Evolutionary conservation across 2,888 invertebrate genomes (phyloP).

Genomic region (Dioctria rufipes): DNA sequence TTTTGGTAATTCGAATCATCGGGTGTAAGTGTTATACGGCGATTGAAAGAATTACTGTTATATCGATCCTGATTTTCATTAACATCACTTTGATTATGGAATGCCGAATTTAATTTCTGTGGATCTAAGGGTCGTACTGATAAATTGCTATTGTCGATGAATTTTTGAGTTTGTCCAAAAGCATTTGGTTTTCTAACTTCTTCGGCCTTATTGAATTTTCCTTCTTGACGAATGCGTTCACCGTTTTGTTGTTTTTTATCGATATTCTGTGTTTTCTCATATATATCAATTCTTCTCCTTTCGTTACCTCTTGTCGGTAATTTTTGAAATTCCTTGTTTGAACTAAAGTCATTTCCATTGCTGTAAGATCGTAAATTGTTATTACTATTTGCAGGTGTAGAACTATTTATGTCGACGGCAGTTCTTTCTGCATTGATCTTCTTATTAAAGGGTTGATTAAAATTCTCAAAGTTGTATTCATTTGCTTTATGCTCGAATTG

Average conservation of each 20-base stretch:
- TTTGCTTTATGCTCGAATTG: slow-evolving; percentile 55
- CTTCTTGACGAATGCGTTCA: neutral
- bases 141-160: neutral
- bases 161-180: neutral
- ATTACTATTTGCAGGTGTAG: neutral
- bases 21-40: neutral
- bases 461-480: slow-evolving; percentile 40
- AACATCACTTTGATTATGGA: slow-evolving; percentile 1
- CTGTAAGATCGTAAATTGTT: neutral
- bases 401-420: neutral
- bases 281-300: slow-evolving; percentile 31
- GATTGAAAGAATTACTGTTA: neutral
- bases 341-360: slow-evolving; percentile 6
- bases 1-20: slow-evolving; percentile 11
- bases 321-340: neutral
- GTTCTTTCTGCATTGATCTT: neutral
- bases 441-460: neutral
- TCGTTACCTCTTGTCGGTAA: slow-evolving; percentile 11
- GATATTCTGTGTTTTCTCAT: neutral
- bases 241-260: neutral
- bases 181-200: neutral
- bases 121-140: slow-evolving; percentile 37
- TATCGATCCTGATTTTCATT: neutral
- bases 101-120: slow-evolving; percentile 17
- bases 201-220: neutral